These are phyloP conservation scores for Torymus texanus DNA, from an alignment of 2,888 invertebrate genomes.

Conservation along the genomic window DNA sequence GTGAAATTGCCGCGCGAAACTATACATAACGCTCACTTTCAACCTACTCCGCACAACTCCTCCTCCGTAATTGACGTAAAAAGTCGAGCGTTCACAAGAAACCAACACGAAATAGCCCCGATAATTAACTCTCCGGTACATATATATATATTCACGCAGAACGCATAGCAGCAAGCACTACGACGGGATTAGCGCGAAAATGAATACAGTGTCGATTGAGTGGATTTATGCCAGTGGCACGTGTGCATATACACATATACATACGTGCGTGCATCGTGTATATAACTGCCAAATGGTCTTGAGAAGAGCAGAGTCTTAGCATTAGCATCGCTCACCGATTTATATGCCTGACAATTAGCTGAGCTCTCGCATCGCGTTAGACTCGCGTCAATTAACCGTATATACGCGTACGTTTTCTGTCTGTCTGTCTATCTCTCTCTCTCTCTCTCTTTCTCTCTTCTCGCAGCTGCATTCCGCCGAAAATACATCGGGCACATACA, in stretches of 20 bases:
- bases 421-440: not conserved
- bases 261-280: not conserved
- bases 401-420: too few species aligned
- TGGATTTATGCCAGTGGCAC: constrained; percentile 22
- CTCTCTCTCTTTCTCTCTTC: not conserved
- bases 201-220: constrained; percentile 30
- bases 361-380: constrained; percentile 35
- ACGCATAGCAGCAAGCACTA: not conserved
- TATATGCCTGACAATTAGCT: constrained; percentile 70
- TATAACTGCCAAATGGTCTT: constrained; percentile 40
- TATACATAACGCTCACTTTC: too few species aligned
- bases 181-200: constrained; percentile 12
- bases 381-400: constrained; percentile 57
- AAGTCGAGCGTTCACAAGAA: too few species aligned
- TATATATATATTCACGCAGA: constrained; percentile 21
- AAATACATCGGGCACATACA: constrained; percentile 15
- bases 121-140: constrained; percentile 33
- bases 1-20: too few species aligned
- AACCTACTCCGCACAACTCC: too few species aligned
- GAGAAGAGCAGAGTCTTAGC: constrained; percentile 13
- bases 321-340: constrained; percentile 63
- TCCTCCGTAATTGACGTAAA: too few species aligned
- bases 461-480: constrained; percentile 1
- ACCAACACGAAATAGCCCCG: too few species aligned
- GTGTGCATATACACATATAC: too few species aligned